These are phyloP conservation scores for Crematogaster levior DNA, from an alignment of 2,888 invertebrate genomes.

Conservation along the genomic window DNA sequence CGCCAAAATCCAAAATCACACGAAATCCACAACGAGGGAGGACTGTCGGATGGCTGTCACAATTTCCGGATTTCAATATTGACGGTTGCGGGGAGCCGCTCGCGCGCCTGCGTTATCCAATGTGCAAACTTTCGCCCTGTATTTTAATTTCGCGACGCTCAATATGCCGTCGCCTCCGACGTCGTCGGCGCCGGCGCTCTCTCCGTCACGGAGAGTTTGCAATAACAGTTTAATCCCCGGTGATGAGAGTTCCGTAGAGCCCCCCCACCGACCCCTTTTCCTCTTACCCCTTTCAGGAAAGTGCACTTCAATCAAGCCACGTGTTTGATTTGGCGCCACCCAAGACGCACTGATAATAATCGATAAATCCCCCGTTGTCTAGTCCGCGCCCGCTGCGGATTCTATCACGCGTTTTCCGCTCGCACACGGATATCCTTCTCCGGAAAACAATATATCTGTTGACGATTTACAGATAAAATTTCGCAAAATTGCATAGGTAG, in stretches of 20 bases:
- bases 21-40: conserved; percentile 59
- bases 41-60: conserved; percentile 71
- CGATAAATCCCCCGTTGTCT: conserved; percentile 68
- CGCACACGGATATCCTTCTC: not conserved
- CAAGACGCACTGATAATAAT: conserved; percentile 75
- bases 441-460: conserved; percentile 7
- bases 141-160: conserved; percentile 82
- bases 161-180: conserved; percentile 74
- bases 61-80: conserved; percentile 80
- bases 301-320: conserved; percentile 77
- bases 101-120: conserved; percentile 76
- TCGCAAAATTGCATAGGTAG: not conserved
- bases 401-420: conserved; percentile 13
- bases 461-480: conserved; percentile 4
- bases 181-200: conserved; percentile 43
- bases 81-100: conserved; percentile 72
- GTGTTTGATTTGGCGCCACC: conserved; percentile 76
- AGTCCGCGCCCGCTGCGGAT: conserved; percentile 11
- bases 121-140: conserved; percentile 82
- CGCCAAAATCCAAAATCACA: conserved; percentile 63
- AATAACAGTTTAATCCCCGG: conserved; percentile 84
- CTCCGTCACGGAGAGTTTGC: conserved; percentile 75
- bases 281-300: conserved; percentile 72
- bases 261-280: conserved; percentile 69
- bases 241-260: conserved; percentile 79